Percentiles rank a stretch among this genome's conserved stretches.
These are phyloP conservation scores for Papilio protenor DNA, from an alignment of 2,888 invertebrate species.

Conservation along the genomic window DNA sequence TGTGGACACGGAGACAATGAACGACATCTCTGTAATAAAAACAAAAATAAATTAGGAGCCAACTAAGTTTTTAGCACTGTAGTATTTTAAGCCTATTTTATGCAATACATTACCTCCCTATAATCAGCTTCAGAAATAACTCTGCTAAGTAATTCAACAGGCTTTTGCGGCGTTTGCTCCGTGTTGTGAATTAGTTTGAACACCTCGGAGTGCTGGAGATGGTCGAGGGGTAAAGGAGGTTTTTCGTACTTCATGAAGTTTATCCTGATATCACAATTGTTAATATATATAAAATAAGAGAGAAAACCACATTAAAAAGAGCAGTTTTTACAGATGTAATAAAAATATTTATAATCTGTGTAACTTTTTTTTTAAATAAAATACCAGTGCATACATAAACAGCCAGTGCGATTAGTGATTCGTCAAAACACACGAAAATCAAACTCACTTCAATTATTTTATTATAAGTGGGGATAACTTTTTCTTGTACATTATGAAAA, in stretches of 20 bases:
- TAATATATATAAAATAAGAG: not conserved
- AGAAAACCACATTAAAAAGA: not conserved
- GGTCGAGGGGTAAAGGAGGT: constrained; percentile 89
- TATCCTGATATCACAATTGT: constrained; percentile 82
- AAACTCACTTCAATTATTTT: constrained; percentile 65
- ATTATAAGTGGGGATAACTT: constrained; percentile 60
- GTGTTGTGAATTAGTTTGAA: constrained; percentile 91
- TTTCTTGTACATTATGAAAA: constrained; percentile 61
- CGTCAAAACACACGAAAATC: not conserved
- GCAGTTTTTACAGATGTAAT: not conserved
- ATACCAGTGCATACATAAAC: not conserved
- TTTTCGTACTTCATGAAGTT: constrained; percentile 96
- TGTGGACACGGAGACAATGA: constrained; percentile 39
- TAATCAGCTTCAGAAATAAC: constrained; percentile 88
- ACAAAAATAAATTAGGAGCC: not conserved
- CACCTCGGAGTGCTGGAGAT: constrained; percentile 91
- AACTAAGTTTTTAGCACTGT: no score
- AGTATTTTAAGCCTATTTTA: not conserved
- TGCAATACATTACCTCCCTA: constrained; percentile 66
- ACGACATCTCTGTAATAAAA: constrained; percentile 43
- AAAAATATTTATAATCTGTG: constrained; percentile 6
- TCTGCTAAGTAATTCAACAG: constrained; percentile 84
- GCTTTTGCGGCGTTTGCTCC: constrained; percentile 87
- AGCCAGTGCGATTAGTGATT: constrained; percentile 5
- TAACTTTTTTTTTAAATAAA: not conserved